Evolutionary conservation across 2,797 vertebrate genomes (phyloP).

Genomic region (Phylloscopus collybita): DNA sequence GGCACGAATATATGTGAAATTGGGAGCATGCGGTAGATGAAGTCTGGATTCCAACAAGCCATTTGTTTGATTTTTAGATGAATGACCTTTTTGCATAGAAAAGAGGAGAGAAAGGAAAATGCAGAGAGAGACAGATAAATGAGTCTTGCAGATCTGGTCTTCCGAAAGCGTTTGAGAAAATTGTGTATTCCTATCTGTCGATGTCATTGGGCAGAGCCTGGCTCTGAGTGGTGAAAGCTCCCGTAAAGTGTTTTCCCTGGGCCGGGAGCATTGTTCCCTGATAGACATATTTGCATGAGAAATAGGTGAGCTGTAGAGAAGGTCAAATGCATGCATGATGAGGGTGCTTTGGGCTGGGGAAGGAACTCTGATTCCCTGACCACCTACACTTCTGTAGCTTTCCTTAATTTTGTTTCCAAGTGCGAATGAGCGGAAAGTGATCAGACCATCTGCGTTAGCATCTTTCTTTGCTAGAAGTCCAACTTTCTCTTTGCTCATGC

Average conservation of each 20-base stretch:
- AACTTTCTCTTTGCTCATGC: background rate
- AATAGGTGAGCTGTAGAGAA: constrained; percentile 13
- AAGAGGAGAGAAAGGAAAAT: background rate
- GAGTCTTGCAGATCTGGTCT: background rate
- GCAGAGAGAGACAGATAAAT: background rate
- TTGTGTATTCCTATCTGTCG: accelerated
- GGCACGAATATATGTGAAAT: background rate
- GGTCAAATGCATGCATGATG: constrained; percentile 2
- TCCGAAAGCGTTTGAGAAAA: background rate
- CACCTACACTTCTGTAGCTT: background rate
- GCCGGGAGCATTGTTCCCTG: constrained; percentile 27
- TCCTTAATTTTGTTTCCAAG: background rate
- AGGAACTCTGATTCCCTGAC: background rate
- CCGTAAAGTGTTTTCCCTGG: background rate
- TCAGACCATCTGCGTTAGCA: accelerated
- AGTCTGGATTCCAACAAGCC: background rate
- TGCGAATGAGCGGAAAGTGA: accelerated
- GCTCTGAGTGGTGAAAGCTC: background rate
- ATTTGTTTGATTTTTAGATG: constrained; percentile 2
- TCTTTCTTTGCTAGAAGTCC: background rate
- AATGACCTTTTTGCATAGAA: background rate
- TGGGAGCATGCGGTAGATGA: background rate
- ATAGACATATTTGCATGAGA: constrained; percentile 29
- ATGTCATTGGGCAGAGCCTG: background rate
- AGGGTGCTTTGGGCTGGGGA: background rate